Base-by-base conservation (phyloP, 2,797 vertebrate genomes). In the Dendrocincla fuliginosa region DNA sequence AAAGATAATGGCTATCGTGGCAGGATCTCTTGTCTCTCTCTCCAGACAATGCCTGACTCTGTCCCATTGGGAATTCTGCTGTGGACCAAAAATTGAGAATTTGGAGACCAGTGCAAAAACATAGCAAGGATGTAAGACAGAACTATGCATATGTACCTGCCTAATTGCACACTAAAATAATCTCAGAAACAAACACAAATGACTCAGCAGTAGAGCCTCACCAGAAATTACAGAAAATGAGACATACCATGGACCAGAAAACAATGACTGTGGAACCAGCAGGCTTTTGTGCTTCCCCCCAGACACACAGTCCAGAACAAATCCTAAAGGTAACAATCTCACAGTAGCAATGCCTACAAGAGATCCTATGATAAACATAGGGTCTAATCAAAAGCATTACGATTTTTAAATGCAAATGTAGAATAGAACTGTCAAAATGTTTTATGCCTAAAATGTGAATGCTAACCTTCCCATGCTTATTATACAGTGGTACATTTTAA, bases 391-490 rank as follows among this genome's bases (percentile, higher is more conserved):
- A 97, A 95, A 61, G 74, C 6, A 1, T 90, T 93, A 83, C 15
- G 42, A 75, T 91, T 93, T 96, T 85, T 50, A 93, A 96, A 97
- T 95, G 90, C 85, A 95, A 90, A 95, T 82, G 88, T 55, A 90
- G 91, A 96, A 82, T 79, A 79, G 94, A 97, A 84, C 87, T 95
- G 95, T 95, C 95, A 95, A 95, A 97, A 96, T 95, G 91, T 96
- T 96, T 96, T 95, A 95, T 94, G 77, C 77, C 60, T 77, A 60
- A 96, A 89, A 64, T 56, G 77, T 68, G 91, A 93, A 82, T 91
- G 74, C 42, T 87, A 96, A 95, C 91, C 86, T 95, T 96, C 85
- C 80, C 84, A 71, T 92, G 60, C 83, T 93, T 93, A 95, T 94
- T 97, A 93, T 55, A 87, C 83, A 87, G 78, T 68, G 76, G 91